Evolutionary conservation across 2,797 vertebrate species (phyloP), one percentile per base, ranked within the genome.

Genomic region (Cuculus canorus): DNA sequence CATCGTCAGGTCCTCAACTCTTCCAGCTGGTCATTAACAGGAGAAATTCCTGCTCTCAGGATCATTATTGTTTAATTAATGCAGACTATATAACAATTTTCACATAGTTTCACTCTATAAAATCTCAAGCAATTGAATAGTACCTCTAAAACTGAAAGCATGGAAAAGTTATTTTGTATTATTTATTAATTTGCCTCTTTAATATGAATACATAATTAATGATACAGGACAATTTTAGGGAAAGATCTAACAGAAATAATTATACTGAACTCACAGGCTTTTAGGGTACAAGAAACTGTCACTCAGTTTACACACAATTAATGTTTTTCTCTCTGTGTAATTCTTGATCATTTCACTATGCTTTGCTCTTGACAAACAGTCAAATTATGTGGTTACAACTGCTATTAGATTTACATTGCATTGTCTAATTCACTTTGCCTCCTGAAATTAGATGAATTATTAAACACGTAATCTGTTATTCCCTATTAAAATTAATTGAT

Each of bases 401-500:
- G 96, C 97, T 97, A 94, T 92, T 97, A 97, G 96, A 97, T 98
- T 98, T 98, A 98, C 97, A 95, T 89, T 92, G 93, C 96, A 95
- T 96, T 98, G 97, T 97, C 97, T 98, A 97, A 98, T 98, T 98
- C 91, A 95, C 90, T 98, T 97, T 97, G 87, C 96, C 93, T 96
- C 92, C 80, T 96, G 97, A 98, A 98, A 98, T 97, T 96, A 98
- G 97, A 98, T 97, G 97, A 98, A 97, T 98, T 97, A 98, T 97
- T 98, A 98, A 98, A 97, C 97, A 97, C 77, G 84, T 96, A 97
- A 97, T 98, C 96, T 97, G 96, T 96, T 97, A 97, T 97, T 98
- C 93, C 92, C 95, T 96, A 98, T 98, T 98, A 98, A 98, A 98
- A 98, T 97, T 98, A 98, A 98, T 98, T 98, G 97, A 97, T 96